phyloP scores from a whole-genome alignment of 2,113 vertebrate species.

The Chlamydotis undulata region DNA sequence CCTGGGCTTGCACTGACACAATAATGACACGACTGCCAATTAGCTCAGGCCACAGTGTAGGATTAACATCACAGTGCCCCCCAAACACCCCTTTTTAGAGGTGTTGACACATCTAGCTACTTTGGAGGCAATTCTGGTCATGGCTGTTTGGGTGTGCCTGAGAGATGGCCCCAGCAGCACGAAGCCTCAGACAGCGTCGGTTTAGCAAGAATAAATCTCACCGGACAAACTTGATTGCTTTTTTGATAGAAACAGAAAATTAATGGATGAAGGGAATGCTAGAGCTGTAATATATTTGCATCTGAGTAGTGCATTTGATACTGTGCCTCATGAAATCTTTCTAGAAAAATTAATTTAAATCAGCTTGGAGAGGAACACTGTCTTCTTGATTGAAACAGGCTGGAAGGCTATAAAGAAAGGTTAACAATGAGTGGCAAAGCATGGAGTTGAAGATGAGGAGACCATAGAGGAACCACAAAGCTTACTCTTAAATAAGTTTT shows the following conservation, averaged over 20 bases:
- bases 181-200: neutral
- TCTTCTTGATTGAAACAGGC: slow-evolving; percentile 29
- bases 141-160: neutral
- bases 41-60: neutral
- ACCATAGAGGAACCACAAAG: neutral
- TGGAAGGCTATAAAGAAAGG: slow-evolving; percentile 8
- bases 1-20: neutral
- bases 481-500: neutral
- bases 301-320: slow-evolving; percentile 36
- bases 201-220: slow-evolving; percentile 42
- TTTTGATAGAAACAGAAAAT: slow-evolving; percentile 59
- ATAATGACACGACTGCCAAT: neutral
- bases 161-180: neutral
- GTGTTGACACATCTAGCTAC: neutral
- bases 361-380: slow-evolving; percentile 13
- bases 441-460: neutral
- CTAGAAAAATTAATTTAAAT: slow-evolving; percentile 63
- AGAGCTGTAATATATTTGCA: slow-evolving; percentile 46
- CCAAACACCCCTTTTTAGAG: neutral
- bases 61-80: neutral
- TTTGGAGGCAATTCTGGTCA: neutral
- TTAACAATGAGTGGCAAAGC: slow-evolving; percentile 12
- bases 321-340: slow-evolving; percentile 44
- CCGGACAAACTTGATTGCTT: slow-evolving; percentile 55
- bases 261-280: slow-evolving; percentile 12